Percentiles rank a stretch among this genome's conserved stretches.
These are phyloP conservation scores for Petrocephalus schoutedeni DNA, from an alignment of 2,797 vertebrate genomes.

Conservation along the genomic window DNA sequence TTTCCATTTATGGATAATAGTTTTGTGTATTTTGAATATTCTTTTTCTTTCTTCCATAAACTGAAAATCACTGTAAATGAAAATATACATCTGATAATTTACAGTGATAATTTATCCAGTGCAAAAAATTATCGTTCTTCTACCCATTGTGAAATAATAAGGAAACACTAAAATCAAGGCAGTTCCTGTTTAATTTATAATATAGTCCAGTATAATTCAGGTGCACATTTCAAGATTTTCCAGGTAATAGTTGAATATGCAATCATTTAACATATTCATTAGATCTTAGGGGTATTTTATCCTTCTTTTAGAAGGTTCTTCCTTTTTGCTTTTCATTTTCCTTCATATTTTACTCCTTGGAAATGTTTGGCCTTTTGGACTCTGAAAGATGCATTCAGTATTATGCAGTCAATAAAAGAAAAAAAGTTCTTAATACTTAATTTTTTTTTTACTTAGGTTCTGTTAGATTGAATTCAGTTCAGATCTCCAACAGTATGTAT, in stretches of 20 bases:
- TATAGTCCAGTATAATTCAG: neutral
- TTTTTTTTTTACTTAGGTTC: neutral
- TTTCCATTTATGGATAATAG: neutral
- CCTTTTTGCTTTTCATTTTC: neutral
- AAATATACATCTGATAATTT: neutral
- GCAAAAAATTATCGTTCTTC: neutral
- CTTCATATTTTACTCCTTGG: neutral
- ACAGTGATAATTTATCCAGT: neutral
- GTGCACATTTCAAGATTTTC: neutral
- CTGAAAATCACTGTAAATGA: neutral
- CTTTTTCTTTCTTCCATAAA: neutral
- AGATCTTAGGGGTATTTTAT: neutral
- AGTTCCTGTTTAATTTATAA: neutral
- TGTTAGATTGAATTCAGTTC: neutral
- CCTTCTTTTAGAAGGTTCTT: neutral
- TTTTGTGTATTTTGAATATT: neutral
- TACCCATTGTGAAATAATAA: neutral
- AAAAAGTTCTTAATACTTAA: neutral
- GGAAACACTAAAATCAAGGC: neutral
- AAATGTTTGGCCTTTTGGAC: neutral
- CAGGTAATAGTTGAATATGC: neutral
- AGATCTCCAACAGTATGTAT: neutral
- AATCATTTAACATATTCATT: neutral
- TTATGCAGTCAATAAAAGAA: conserved; percentile 33
- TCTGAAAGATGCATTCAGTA: conserved; percentile 21